Conservation (phyloP, 2,888 invertebrate species). For the Megalurothrips usitatus region DNA sequence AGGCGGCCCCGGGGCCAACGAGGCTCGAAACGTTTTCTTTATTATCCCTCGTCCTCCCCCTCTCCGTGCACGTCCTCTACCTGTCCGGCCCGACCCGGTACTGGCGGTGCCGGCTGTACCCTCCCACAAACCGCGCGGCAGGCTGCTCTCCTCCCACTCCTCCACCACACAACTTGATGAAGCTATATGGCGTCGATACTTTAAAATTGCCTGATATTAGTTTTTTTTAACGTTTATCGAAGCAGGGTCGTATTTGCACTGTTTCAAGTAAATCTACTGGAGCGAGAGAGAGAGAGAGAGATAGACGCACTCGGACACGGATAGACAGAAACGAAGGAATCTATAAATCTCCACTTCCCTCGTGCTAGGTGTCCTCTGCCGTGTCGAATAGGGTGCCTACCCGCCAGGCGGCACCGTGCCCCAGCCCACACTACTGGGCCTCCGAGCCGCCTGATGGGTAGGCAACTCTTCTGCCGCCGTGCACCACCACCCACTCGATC, state of each 20-base stretch:
- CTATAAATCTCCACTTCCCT: neutral
- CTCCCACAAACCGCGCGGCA: neutral
- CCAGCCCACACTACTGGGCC: neutral
- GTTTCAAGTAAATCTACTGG: no score
- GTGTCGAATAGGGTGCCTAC: neutral
- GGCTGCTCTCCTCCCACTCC: no score
- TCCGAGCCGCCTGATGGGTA: neutral
- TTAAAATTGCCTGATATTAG: no score
- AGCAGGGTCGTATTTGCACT: no score
- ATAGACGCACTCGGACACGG: neutral
- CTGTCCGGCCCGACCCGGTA: neutral
- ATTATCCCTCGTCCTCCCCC: neutral
- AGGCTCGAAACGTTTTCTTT: slow-evolving; percentile 17
- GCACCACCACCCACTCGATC: neutral
- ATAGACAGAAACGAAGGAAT: neutral
- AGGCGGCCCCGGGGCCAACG: neutral
- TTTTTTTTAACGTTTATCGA: no score
- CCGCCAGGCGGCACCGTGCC: neutral
- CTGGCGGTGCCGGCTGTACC: neutral
- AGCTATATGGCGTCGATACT: no score
- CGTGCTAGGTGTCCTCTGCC: neutral
- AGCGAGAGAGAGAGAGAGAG: neutral
- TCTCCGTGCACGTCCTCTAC: neutral
- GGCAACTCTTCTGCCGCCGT: neutral
- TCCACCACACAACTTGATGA: no score